Conservation (phyloP, 2,797 vertebrate species). For the Protonibea diacanthus region DNA sequence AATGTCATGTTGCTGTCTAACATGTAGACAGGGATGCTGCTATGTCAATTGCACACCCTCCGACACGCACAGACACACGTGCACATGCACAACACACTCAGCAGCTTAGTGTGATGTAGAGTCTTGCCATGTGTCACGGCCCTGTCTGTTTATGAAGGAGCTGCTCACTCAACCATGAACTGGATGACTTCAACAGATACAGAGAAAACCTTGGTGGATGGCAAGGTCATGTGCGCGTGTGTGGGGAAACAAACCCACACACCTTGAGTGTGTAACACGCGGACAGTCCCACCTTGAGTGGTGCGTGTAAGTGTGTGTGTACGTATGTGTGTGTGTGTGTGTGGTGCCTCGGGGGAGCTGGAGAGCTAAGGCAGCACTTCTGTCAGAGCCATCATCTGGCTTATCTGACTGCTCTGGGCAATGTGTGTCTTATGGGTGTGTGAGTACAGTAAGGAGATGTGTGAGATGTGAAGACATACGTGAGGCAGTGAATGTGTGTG, state of each 20-base stretch:
- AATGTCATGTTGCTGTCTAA: slow-evolving; percentile 80
- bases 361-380: slow-evolving; percentile 79
- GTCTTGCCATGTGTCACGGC: slow-evolving; percentile 60
- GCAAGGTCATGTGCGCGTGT: slow-evolving; percentile 66
- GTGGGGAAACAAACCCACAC: slow-evolving; percentile 41
- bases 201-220: slow-evolving; percentile 63
- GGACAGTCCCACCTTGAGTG: slow-evolving; percentile 60
- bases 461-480: background rate
- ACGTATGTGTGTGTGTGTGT: slow-evolving; percentile 36
- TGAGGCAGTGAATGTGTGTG: slow-evolving; percentile 23
- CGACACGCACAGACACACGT: slow-evolving; percentile 21
- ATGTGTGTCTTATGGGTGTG: slow-evolving; percentile 39
- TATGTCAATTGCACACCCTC: slow-evolving; percentile 70
- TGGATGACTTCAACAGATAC: slow-evolving; percentile 68
- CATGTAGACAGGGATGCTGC: slow-evolving; percentile 61
- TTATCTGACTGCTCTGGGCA: slow-evolving; percentile 72
- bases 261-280: slow-evolving; percentile 56
- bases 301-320: slow-evolving; percentile 38
- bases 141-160: slow-evolving; percentile 69
- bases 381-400: slow-evolving; percentile 80
- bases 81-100: slow-evolving; percentile 22
- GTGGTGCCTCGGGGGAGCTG: slow-evolving; percentile 64
- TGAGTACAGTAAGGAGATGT: slow-evolving; percentile 37
- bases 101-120: slow-evolving; percentile 42
- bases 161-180: slow-evolving; percentile 70